Conservation (phyloP, 2,113 vertebrate species). For the Ahaetulla prasina region DNA sequence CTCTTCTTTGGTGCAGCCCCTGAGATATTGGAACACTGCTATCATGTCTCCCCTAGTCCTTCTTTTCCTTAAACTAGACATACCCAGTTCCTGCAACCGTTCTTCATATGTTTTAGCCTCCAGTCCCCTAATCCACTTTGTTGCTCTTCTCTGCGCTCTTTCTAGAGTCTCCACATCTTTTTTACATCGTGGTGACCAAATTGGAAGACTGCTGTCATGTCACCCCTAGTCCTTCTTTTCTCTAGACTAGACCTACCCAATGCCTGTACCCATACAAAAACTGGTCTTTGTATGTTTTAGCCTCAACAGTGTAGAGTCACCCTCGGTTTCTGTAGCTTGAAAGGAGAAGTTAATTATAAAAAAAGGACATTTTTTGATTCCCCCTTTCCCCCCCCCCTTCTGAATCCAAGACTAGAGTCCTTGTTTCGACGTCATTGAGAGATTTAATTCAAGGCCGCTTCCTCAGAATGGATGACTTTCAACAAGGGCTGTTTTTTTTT, state of each 20-base stretch:
- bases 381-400: neutral
- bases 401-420: neutral
- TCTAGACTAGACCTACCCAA: neutral
- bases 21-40: too few species aligned
- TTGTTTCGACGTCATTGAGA: neutral
- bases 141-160: too few species aligned
- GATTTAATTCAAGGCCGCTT: slow-evolving; percentile 6
- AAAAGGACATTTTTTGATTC: neutral
- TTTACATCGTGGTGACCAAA: too few species aligned
- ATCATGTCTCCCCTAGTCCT: too few species aligned
- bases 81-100: too few species aligned
- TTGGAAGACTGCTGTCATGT: neutral
- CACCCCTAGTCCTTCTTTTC: neutral
- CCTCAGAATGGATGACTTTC: neutral
- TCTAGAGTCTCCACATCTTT: too few species aligned
- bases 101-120: too few species aligned
- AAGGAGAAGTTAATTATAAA: neutral
- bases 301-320: neutral
- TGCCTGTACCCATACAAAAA: too few species aligned
- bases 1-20: too few species aligned
- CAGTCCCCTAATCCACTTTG: too few species aligned
- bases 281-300: neutral
- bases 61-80: too few species aligned
- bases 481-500: neutral
- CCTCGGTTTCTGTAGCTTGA: neutral